Evolutionary conservation across 2,888 invertebrate genomes (phyloP), one percentile per base, ranked within the genome.

Genomic region (Parnassius apollo): DNA sequence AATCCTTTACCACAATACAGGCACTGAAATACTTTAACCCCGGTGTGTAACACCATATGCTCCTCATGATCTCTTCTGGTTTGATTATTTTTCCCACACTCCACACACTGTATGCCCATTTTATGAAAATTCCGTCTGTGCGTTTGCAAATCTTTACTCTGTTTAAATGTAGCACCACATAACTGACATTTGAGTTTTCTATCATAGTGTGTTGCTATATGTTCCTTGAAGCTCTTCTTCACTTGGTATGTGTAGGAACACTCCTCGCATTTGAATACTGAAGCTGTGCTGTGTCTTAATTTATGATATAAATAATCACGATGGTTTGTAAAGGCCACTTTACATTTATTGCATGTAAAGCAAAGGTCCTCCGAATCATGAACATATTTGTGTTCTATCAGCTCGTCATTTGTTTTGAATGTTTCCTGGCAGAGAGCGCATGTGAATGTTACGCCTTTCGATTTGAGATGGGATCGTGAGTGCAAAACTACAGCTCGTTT

Each of bases 1-100:
- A 76, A 80, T 0, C 74, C 73, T 4, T 65, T 70, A 0, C 80
- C 80, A 2, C 80, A 80, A 42, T 79, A 80, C 0, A 75, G 42
- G 57, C 80, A 80, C 42, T 80, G 80, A 3, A 52, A 22, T 1
- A 44, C 61, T 48, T 74, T 80, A 0, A 80, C 69, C 0, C 78
- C 76, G 0, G 78, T 78, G 10, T 80, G 80, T 0, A 54, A 49
- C 0, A 35, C 10, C 71, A 80, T 74, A 22, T 80, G 80, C 2
- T 67, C 62, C 0, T 64, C 54, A 2, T 52, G 50, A 42, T 56
- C 56, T 18, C 55, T 54, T 2, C 2, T 3, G 0, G 13, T 22
- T 9, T 18, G 50, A 13, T 49, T 64, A 9, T 51, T 22, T 22
- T 65, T 65, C 0, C 69, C 69, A n/a, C 71, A 71, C 13, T 71